These are phyloP conservation scores for Upupa epops DNA, from an alignment of 2,113 vertebrate species.

Conservation along the genomic window DNA sequence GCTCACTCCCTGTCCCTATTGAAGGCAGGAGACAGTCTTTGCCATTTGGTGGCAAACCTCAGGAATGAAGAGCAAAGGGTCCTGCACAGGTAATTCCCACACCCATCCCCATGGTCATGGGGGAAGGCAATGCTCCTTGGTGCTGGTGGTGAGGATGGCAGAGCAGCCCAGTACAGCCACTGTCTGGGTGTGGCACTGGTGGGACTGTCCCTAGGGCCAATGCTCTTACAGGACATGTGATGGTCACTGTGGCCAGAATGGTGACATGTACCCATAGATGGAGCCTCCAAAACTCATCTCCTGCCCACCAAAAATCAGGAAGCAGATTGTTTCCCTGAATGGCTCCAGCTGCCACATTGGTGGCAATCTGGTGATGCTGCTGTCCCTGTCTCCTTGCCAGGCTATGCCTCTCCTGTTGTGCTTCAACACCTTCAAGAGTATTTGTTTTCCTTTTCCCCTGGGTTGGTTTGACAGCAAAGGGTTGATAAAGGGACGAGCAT, in stretches of 20 bases:
- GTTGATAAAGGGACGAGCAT: not conserved
- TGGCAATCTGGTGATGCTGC: not conserved
- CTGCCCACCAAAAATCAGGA: not conserved
- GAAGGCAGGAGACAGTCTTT: not conserved
- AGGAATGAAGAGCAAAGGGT: not conserved
- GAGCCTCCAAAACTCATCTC: not conserved
- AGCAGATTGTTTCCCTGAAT: not conserved
- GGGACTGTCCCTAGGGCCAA: not conserved
- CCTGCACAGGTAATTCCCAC: not conserved
- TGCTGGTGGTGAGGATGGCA: not conserved
- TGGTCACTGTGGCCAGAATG: not conserved
- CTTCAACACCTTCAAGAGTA: not conserved
- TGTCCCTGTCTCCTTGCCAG: not conserved
- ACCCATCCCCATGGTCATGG: not conserved
- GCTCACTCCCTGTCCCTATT: not conserved
- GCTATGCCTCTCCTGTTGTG: not conserved
- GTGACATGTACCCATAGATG: accelerated
- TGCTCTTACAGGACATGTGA: accelerated
- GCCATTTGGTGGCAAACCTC: not conserved
- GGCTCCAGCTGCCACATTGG: not conserved
- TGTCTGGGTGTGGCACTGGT: not conserved
- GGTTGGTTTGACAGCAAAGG: not conserved
- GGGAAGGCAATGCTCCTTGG: not conserved
- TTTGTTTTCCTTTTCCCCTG: conserved; percentile 10
- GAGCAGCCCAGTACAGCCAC: not conserved